Percentiles rank a stretch among this genome's conserved stretches.
Conservation (phyloP, 2,888 invertebrate species). For the Alviniconcha strummeri region DNA sequence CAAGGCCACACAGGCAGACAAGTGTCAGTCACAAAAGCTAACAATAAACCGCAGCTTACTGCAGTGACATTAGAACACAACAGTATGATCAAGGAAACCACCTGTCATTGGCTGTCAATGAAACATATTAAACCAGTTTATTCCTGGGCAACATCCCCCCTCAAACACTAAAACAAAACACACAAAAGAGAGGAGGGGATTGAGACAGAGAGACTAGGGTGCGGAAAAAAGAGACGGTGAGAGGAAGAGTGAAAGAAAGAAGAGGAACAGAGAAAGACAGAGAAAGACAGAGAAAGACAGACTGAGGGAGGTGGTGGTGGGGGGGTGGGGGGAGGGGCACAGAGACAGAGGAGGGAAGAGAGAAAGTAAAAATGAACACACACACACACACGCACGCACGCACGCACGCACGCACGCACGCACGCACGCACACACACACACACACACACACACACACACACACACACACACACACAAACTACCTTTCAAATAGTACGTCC, state of each 20-base stretch:
- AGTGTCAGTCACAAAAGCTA: no score
- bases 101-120: no score
- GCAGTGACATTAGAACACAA: no score
- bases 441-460: neutral
- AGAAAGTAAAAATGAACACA: neutral
- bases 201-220: neutral
- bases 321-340: neutral
- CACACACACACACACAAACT: constrained; percentile 43
- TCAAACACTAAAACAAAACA: neutral
- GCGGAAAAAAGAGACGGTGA: neutral
- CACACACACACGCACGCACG: neutral
- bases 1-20: neutral
- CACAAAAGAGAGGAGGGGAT: neutral
- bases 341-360: neutral
- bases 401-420: neutral
- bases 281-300: neutral
- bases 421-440: neutral
- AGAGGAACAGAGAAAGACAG: neutral
- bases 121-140: no score
- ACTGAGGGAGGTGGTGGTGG: neutral
- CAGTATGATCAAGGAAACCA: no score
- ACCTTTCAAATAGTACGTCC: constrained; percentile 94
- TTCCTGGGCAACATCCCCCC: neutral
- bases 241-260: neutral
- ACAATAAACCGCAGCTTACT: no score